Evolutionary conservation across 35 echinoderm and acorn worm species (phyloP).

Genomic region (Anneissia japonica): DNA sequence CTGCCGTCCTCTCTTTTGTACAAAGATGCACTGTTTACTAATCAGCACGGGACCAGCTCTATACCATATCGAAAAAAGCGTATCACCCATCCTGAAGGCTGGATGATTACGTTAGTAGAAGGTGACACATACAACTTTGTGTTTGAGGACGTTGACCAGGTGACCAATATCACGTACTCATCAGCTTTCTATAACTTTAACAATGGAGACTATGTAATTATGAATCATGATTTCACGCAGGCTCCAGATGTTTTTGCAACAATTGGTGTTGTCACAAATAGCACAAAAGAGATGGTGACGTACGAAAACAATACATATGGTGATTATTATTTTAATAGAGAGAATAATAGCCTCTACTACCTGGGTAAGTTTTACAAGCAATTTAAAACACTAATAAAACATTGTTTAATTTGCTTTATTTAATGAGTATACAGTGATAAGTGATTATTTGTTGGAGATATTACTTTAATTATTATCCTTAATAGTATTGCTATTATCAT

Average conservation of each 20-base stretch:
- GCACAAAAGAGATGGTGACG: conserved; percentile 3
- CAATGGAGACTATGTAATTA: conserved; percentile 39
- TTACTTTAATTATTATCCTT: no score
- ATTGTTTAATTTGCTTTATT: no score
- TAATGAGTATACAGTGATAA: no score
- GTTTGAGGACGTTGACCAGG: conserved; percentile 35
- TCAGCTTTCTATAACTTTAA: conserved; percentile 31
- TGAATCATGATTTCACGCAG: conserved; percentile 53
- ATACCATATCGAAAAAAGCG: conserved; percentile 31
- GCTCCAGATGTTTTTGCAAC: conserved; percentile 37
- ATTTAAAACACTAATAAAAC: no score
- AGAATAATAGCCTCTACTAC: conserved; percentile 43
- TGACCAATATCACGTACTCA: conserved; percentile 48
- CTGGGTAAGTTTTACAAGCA: conserved; percentile 43
- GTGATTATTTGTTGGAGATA: no score
- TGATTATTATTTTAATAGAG: conserved; percentile 40
- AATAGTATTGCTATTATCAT: no score
- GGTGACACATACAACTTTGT: conserved; percentile 24
- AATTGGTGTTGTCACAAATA: conserved; percentile 25
- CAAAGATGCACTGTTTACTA: conserved; percentile 56
- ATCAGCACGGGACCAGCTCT: conserved; percentile 24
- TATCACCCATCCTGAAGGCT: conserved; percentile 51
- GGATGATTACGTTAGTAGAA: conserved; percentile 67
- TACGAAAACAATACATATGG: conserved; percentile 47
- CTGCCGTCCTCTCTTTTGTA: conserved; percentile 37